Evolutionary conservation across 23 tunicate genomes (phyloP).

Genomic region (Oikopleura albicans): DNA sequence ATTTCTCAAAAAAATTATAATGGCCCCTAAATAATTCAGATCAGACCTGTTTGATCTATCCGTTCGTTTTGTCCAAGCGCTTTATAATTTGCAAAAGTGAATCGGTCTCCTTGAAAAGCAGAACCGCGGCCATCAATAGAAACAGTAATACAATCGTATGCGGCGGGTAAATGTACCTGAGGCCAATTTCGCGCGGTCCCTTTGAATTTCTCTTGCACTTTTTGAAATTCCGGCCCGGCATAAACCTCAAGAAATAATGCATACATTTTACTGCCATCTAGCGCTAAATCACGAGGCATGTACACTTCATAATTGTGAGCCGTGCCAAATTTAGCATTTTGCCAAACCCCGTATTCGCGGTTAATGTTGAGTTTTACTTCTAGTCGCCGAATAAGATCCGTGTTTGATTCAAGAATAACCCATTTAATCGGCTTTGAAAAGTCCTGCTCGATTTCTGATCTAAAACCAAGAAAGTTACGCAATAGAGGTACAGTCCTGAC

Average conservation of each 20-base stretch:
- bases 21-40: no score
- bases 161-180: constrained; percentile 62
- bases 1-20: no score
- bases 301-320: background rate
- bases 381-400: background rate
- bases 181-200: constrained; percentile 84
- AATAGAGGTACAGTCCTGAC: no score
- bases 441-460: background rate
- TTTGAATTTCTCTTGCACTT: constrained; percentile 75
- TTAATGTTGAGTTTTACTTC: background rate
- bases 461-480: no score
- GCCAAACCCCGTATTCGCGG: background rate
- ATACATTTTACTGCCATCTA: background rate
- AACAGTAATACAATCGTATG: constrained; percentile 59
- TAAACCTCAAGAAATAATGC: constrained; percentile 50
- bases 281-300: background rate
- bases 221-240: constrained; percentile 86
- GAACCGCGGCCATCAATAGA: constrained; percentile 84
- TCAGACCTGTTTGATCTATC: constrained; percentile 73
- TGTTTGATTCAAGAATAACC: background rate
- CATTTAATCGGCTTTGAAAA: background rate
- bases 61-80: constrained; percentile 58
- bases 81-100: background rate
- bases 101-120: constrained; percentile 51
- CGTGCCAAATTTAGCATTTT: background rate